These are phyloP conservation scores for Microplitis mediator DNA, from an alignment of 1,140 invertebrate genomes.

Conservation along the genomic window DNA sequence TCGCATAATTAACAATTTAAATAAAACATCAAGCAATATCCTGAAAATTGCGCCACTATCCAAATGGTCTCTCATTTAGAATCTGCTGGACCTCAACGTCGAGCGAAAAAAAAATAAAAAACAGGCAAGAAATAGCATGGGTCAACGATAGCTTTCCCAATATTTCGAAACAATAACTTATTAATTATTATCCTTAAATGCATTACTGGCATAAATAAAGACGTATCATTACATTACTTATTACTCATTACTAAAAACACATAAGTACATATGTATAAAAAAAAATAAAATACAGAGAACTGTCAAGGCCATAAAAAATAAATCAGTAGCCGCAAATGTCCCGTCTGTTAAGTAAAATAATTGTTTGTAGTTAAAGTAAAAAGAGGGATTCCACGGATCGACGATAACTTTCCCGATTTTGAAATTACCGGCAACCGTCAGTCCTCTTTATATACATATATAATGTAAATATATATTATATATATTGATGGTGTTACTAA, in stretches of 20 bases:
- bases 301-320: no score
- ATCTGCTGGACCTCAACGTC: conserved; percentile 27
- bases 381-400: conserved; percentile 31
- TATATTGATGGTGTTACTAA: neutral
- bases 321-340: no score
- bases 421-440: conserved; percentile 26
- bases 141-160: conserved; percentile 2
- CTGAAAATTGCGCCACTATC: neutral
- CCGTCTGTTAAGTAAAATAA: no score
- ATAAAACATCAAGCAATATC: neutral
- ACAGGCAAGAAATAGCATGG: neutral
- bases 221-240: no score
- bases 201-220: no score
- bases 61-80: neutral
- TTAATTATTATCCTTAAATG: neutral
- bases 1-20: neutral
- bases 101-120: neutral
- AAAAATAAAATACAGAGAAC: no score
- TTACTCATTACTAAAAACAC: no score
- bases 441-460: conserved; percentile 1
- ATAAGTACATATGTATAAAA: no score
- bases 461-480: neutral
- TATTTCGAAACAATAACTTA: conserved; percentile 2
- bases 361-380: neutral
- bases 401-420: conserved; percentile 39